Evolutionary conservation across 23 tunicate species (phyloP), one percentile per base, ranked within the genome.

Genomic region (Aplidium turbinatum): DNA sequence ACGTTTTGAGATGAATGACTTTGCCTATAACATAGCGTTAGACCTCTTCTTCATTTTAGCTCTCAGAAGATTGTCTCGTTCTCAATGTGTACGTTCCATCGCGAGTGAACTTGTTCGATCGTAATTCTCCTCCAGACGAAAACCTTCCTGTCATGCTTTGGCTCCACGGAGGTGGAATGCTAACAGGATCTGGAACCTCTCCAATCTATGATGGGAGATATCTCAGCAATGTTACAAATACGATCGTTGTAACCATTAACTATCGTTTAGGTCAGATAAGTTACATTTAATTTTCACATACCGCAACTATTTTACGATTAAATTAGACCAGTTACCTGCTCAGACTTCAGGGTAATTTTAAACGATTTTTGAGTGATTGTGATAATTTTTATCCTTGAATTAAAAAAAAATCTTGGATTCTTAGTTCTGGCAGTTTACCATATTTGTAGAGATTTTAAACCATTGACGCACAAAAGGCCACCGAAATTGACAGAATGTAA

Each of bases 221-320:
- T 51, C 46, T 93, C 3, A 67, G 88, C 69, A 68, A 81, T 28
- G 38, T 50, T 35, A 81, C 87, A 3, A 65, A 81, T 27, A 70
- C 78, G 29, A 67, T 93, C 65, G 77, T 86, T 16, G 88, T 93
- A 20, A 66, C 79, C 16, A 45, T 87, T n/a, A 93, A 93, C 63
- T 93, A 93, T 33, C 60, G 98, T 57, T 38, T 93, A 19, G 98
- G 98, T 85, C n/a, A n/a, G n/a, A n/a, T n/a, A n/a, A n/a, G n/a
- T n/a, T n/a, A n/a, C n/a, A n/a, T n/a, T n/a, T n/a, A n/a, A n/a
- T n/a, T n/a, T n/a, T n/a, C n/a, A n/a, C n/a, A n/a, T n/a, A n/a
- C n/a, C n/a, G n/a, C n/a, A n/a, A n/a, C n/a, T n/a, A n/a, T n/a
- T n/a, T n/a, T n/a, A n/a, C n/a, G n/a, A n/a, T n/a, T n/a, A n/a